Evolutionary conservation across 1,140 invertebrate species (phyloP), one percentile per base, ranked within the genome.

Genomic region (Colletes gigas): DNA sequence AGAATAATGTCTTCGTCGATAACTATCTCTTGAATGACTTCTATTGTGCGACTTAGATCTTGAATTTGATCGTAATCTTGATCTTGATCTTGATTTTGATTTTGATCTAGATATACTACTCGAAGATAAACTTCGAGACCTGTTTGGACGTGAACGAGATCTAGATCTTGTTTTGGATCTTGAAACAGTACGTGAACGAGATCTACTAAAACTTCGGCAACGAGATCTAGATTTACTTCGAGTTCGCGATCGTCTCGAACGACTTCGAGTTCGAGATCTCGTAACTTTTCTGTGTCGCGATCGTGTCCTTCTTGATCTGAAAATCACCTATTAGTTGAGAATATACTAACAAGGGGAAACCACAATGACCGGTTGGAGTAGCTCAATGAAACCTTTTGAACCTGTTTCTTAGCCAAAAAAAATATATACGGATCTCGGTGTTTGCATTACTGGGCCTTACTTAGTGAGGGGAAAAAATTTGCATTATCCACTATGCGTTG

Each of bases 141-240:
- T 87, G 67, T 81, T 88, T n/a, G 66, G 60, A 10, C 81, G 85
- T 7, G 86, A 86, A 30, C 81, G 85, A 14, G 83, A 88, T 66
- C 89, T 90, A 70, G 89, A 89, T 52, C 85, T 90, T 6, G 90
- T 88, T 39, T 85, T 92, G 19, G 89, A 91, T 62, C 88, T 68
- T 3, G 89, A 91, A 66, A 81, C 44, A 7, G 86, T 87, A 15
- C 87, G 83, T 1, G 90, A 90, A 80, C 86, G 88, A 2, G 90
- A 90, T 21, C 70, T 87, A 62, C 63, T 81, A 44, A 72, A 85
- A 67, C 68, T 84, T 76, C 78, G 85, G 63, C 84, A 89, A 4
- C 90, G 88, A 12, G 91, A 91, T 78, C 90, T 87, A 0, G 93
- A 93, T 81, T 90, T 88, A n/a, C 81, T 94, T 78, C 92, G 65